Base-by-base conservation (phyloP, 2,797 vertebrate genomes). In the Acipenser transmontanus region DNA sequence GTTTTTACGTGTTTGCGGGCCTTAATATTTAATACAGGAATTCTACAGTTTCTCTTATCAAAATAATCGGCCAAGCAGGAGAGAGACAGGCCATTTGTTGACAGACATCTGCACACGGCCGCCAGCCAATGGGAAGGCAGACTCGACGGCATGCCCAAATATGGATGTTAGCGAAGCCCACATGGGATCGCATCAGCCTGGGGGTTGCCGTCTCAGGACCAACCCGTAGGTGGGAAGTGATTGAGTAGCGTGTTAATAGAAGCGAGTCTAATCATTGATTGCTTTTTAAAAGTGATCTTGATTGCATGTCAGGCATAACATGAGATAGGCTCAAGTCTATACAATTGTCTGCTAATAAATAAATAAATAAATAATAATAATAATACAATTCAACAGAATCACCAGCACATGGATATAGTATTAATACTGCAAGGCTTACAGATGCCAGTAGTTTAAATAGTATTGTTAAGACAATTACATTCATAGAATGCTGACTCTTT, bases 131-230 rank as follows among this genome's bases (percentile, higher is more conserved):
- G 75, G 85, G 70, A 50, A 66, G 6, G 69, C 71, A 75, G 83
- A 81, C 78, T 85, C 89, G 86, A 82, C 86, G 91, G 86, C 86
- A 74, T 98, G 91, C 87, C 95, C 93, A 94, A 93, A 96, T 96
- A 96, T 93, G 95, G 87, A 71, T 69, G 73, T 70, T 20, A 50
- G 77, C 72, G 68, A 77, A 71, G 72, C 62, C 68, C 60, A 10
- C 34, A 34, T 34, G 34, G 34, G 2, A 4, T 34, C 4, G 91
- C 67, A 70, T 11, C 67, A 74, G 59, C 72, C 76, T 56, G 64
- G 70, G 74, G 63, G 13, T 65, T 71, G 68, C 62, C 1, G 7
- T 34, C 47, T 7, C 4, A 6, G 6, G 61, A 65, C 61, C 54
- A 1, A 6, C 12, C 69, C 71, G 72, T 73, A 69, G 68, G 69